Percentiles rank a stretch among this genome's conserved stretches.
phyloP scores from a whole-genome alignment of 2,113 vertebrate species.

The Bubo blakistoni region DNA sequence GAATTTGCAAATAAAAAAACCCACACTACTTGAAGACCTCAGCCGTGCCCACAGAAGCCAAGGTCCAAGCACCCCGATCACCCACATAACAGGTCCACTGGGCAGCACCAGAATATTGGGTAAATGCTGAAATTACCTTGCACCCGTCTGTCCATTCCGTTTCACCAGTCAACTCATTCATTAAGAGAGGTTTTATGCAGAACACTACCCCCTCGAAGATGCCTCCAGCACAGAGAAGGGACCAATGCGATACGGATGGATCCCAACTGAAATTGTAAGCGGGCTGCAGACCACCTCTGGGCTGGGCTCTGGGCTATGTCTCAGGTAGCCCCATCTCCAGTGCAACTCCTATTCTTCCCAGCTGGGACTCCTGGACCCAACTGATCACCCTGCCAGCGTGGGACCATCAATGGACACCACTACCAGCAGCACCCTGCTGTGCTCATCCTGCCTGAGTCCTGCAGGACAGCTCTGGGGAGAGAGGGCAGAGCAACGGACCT shows the following conservation, averaged over 20 bases:
- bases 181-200: background rate
- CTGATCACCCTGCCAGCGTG: fast-evolving
- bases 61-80: background rate
- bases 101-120: background rate
- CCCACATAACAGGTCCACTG: background rate
- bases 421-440: background rate
- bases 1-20: background rate
- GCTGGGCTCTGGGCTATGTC: background rate
- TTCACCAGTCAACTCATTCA: background rate
- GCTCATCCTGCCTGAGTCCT: background rate
- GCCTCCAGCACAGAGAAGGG: fast-evolving
- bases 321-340: background rate
- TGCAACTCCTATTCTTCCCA: background rate
- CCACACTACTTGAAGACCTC: background rate
- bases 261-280: background rate
- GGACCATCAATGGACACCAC: background rate
- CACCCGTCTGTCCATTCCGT: background rate
- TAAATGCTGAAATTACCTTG: background rate
- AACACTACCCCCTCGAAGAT: background rate
- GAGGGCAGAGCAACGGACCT: too few species aligned
- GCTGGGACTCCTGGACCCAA: background rate
- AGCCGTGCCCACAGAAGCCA: background rate
- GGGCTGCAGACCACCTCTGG: background rate
- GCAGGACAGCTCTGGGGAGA: background rate
- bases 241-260: fast-evolving